Conservation (phyloP, 2,797 vertebrate species). For the Paramormyrops hopkinsi region DNA sequence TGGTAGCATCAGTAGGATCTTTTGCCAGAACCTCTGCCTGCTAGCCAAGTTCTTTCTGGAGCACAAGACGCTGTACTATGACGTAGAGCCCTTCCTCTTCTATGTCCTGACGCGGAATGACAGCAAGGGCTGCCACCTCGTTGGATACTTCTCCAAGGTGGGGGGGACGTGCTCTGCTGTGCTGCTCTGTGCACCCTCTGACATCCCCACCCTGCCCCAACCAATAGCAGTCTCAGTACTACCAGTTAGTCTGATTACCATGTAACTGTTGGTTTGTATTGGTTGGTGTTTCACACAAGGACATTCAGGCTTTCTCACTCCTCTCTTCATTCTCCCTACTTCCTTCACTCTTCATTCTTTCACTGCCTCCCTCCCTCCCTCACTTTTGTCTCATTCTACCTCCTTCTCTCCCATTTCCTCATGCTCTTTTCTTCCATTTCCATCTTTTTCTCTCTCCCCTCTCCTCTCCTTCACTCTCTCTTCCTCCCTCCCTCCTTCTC, state of each 20-base stretch:
- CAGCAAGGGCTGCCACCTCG: constrained; percentile 96
- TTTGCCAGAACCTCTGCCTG: constrained; percentile 99
- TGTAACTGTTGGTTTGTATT: not conserved
- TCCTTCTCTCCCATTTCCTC: constrained; percentile 39
- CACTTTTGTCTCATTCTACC: not conserved
- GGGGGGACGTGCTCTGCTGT: not conserved
- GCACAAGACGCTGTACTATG: constrained; percentile 99
- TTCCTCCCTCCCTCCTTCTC: not conserved
- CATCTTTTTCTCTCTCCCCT: not conserved
- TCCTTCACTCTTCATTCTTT: not conserved
- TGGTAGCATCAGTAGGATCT: constrained; percentile 99
- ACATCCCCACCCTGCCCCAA: not conserved
- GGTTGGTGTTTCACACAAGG: not conserved
- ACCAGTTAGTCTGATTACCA: not conserved
- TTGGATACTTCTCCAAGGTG: constrained; percentile 99
- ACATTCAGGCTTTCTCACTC: not conserved
- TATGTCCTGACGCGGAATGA: constrained; percentile 98
- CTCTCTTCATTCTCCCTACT: not conserved
- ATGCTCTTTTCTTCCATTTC: constrained; percentile 39
- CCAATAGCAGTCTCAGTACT: constrained; percentile 14
- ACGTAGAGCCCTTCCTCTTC: constrained; percentile 99
- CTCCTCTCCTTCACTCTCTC: constrained; percentile 56
- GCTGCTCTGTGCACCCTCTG: not conserved
- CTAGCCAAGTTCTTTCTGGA: constrained; percentile 99
- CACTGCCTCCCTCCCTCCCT: not conserved